These are phyloP conservation scores for Muscicapa comitata DNA, from an alignment of 2,797 vertebrate genomes.

Conservation along the genomic window DNA sequence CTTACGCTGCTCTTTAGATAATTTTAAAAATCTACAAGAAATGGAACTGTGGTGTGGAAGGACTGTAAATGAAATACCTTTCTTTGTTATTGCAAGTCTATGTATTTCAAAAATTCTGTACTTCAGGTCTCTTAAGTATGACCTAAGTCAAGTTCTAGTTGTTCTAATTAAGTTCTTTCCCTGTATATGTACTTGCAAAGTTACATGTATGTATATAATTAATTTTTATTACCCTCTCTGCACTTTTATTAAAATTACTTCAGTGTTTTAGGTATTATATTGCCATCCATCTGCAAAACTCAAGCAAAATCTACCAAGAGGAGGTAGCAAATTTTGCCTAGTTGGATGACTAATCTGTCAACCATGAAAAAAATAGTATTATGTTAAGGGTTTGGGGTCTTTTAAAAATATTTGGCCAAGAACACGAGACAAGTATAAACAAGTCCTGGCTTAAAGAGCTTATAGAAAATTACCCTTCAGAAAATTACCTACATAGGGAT, in stretches of 20 bases:
- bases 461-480: background rate
- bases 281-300: background rate
- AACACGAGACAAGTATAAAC: background rate
- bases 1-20: background rate
- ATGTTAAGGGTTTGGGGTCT: background rate
- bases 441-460: background rate
- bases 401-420: background rate
- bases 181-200: background rate
- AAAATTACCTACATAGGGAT: background rate
- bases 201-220: background rate
- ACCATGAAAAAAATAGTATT: background rate
- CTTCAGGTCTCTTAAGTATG: background rate
- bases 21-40: background rate
- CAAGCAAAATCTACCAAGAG: background rate
- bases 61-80: background rate
- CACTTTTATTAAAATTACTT: background rate
- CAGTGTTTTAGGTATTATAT: background rate
- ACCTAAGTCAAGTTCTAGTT: background rate
- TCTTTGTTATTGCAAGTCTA: background rate
- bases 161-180: background rate
- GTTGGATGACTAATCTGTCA: background rate
- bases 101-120: background rate
- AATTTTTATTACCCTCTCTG: background rate
- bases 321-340: background rate
- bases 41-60: rapidly evolving